These are phyloP conservation scores for Bursaphelenchus mucronatus DNA, from an alignment of 1,140 invertebrate species.

Conservation along the genomic window DNA sequence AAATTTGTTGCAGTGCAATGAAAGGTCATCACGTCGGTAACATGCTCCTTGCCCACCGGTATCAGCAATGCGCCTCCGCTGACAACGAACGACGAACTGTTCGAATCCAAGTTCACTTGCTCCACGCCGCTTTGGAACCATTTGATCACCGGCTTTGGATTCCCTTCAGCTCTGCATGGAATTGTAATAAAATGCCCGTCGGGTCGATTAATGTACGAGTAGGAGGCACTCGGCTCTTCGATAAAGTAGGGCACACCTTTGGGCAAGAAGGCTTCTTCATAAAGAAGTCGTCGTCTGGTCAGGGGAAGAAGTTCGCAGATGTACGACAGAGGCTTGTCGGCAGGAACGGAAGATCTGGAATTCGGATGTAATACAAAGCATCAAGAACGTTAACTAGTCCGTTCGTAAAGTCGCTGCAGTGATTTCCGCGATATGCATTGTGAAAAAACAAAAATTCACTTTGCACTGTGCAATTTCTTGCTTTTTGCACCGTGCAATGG, in stretches of 20 bases:
- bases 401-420: no score
- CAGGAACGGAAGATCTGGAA: constrained; percentile 17
- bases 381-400: no score
- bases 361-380: not conserved
- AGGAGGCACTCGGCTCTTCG: constrained; percentile 28
- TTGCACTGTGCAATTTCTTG: no score
- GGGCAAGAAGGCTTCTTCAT: constrained; percentile 41
- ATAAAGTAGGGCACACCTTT: constrained; percentile 36
- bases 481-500: no score
- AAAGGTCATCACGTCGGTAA: constrained; percentile 22
- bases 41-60: constrained; percentile 14
- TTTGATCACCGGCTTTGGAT: constrained; percentile 30
- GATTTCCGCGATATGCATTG: no score
- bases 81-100: constrained; percentile 28
- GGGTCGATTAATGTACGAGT: constrained; percentile 21
- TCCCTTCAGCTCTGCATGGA: constrained; percentile 35
- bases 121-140: constrained; percentile 31
- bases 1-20: constrained; percentile 37
- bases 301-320: constrained; percentile 37
- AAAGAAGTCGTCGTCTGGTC: constrained; percentile 28
- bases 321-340: constrained; percentile 26
- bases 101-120: constrained; percentile 29
- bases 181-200: constrained; percentile 29
- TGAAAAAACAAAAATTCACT: no score
- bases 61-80: constrained; percentile 41